Evolutionary conservation across 2,797 vertebrate species (phyloP), one percentile per base, ranked within the genome.

Genomic region (Choloepus didactylus): DNA sequence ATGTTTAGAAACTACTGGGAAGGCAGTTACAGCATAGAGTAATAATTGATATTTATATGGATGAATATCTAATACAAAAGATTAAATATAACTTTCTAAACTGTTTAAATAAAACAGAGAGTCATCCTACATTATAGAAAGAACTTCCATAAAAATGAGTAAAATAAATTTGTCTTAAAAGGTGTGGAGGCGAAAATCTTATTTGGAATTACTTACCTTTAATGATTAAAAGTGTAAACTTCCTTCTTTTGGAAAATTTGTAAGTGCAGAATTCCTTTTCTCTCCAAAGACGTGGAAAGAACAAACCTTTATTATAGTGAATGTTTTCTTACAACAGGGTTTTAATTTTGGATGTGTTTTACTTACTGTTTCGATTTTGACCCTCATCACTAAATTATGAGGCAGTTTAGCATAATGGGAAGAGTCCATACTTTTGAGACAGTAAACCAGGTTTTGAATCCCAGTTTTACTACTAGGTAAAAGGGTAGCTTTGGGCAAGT

Each of bases 1-100:
- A 62, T 62, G 21, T 27, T 85, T 95, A 75, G 82, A 92, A 96
- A 96, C n/a, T 93, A 31, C 51, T 87, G 59, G 54, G 54, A 93
- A 88, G 46, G 44, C n/a, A 88, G 1, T 89, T 94, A 91, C 0
- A 87, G n/a, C 2, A 35, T 67, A 35, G 46, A 89, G 3, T 88
- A 94, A 15, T 29, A 82, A 41, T 77, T 54, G 27, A 8, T 90
- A n/a, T 66, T 88, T 86, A 72, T 59, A 64, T 51, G 54, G 66
- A 19, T 46, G 38, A 86, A 56, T 91, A 29, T 54, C 3, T 81
- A 29, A 81, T 94, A 87, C 72, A 77, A 87, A 88, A 95, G 31
- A 75, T 94, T 80, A 87, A 77, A 76, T 86, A 31, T 27, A 93
- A 81, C 14, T 87, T 90, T 60, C 16, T 60, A 81, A 95, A 27